Conservation (phyloP, 2,113 vertebrate genomes). For the Pedionomus torquatus region DNA sequence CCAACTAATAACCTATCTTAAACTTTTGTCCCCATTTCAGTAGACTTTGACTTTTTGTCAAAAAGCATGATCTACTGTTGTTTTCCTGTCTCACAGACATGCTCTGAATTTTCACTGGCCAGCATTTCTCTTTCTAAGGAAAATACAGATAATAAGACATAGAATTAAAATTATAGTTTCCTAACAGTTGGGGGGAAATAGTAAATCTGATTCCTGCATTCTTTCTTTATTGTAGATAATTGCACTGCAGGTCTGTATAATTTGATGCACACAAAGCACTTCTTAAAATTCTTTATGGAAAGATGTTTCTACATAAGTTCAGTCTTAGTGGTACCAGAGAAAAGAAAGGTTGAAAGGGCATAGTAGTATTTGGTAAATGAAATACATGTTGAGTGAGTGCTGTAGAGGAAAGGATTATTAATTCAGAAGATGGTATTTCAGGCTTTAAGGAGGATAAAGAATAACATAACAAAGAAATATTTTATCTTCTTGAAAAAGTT, state of each 20-base stretch:
- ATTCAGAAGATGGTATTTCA: conserved; percentile 9
- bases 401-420: background rate
- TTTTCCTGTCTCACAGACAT: background rate
- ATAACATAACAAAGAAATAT: conserved; percentile 6
- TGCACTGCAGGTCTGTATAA: background rate
- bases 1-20: background rate
- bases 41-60: background rate
- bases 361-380: background rate
- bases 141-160: background rate
- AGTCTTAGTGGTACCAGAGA: background rate
- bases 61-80: background rate
- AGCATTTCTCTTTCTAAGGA: background rate
- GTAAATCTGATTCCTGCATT: background rate
- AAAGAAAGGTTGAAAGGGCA: background rate
- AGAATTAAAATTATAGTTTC: background rate
- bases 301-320: background rate
- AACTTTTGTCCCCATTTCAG: background rate
- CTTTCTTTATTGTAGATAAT: background rate
- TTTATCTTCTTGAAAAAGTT: background rate
- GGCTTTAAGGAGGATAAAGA: conserved; percentile 21
- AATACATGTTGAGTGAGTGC: background rate
- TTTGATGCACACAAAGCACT: background rate
- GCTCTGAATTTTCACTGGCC: background rate
- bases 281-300: background rate
- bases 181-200: background rate